Evolutionary conservation across 2,888 invertebrate species (phyloP).

Genomic region (Trypoxylon attenuatum): DNA sequence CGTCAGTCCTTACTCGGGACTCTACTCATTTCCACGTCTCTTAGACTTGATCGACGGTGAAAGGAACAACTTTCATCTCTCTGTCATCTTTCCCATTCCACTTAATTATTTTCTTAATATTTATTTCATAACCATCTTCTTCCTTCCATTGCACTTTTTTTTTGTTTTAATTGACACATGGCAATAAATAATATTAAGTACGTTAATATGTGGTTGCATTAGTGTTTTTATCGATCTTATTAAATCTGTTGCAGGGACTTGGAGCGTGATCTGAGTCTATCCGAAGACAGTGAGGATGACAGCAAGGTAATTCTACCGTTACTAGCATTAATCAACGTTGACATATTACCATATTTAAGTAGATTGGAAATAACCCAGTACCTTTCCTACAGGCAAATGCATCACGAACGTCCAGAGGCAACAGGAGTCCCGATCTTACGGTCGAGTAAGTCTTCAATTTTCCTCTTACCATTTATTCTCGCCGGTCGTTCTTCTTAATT

Average conservation of each 20-base stretch:
- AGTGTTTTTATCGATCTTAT: not conserved
- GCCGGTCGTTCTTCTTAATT: too few relatives aligned
- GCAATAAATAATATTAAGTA: not conserved
- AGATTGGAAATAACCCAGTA: not conserved
- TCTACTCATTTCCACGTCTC: constrained; percentile 21
- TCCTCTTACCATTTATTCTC: constrained; percentile 3
- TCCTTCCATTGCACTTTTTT: constrained; percentile 15
- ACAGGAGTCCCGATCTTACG: constrained; percentile 62
- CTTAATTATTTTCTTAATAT: constrained; percentile 20
- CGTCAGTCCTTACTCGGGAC: constrained; percentile 27
- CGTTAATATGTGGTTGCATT: too few relatives aligned
- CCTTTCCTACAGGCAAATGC: constrained; percentile 47
- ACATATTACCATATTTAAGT: not conserved
- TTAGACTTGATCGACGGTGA: constrained; percentile 40
- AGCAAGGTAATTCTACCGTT: constrained; percentile 61
- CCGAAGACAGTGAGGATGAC: constrained; percentile 88
- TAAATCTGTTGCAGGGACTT: constrained; percentile 75
- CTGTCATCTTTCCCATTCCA: not conserved
- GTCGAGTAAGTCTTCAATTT: constrained; percentile 60
- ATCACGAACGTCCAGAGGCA: constrained; percentile 56
- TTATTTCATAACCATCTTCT: constrained; percentile 41
- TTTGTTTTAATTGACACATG: constrained; percentile 38
- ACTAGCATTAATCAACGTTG: not conserved
- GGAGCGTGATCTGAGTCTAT: constrained; percentile 83
- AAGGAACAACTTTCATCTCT: constrained; percentile 21